Evolutionary conservation across 2,113 vertebrate species (phyloP).

Genomic region (Hemiscyllium ocellatum): DNA sequence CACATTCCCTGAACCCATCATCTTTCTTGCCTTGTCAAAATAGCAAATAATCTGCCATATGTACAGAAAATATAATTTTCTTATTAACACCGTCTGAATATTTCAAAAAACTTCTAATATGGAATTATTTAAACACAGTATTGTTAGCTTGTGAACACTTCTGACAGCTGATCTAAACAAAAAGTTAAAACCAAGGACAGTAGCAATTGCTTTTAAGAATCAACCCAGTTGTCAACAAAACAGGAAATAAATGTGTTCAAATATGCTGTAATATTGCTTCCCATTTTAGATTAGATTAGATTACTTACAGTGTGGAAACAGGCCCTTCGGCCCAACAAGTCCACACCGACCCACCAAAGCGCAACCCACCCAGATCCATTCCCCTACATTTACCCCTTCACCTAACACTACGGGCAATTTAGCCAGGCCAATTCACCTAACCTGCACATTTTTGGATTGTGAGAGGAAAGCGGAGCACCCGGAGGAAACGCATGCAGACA

Average conservation of each 20-base stretch:
- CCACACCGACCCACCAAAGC: too few relatives aligned
- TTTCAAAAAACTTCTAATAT: background rate
- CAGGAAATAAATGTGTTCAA: background rate
- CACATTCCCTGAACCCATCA: background rate
- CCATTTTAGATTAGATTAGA: background rate
- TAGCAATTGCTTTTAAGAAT: background rate
- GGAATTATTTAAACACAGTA: background rate
- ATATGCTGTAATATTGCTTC: background rate
- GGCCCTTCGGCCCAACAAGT: too few relatives aligned
- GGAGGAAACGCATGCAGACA: too few relatives aligned
- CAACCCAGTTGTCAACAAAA: background rate
- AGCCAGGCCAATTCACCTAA: too few relatives aligned
- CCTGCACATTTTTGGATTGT: too few relatives aligned
- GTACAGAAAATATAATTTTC: background rate
- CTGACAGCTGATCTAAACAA: background rate
- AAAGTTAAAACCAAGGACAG: background rate
- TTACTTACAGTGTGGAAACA: too few relatives aligned
- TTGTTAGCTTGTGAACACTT: background rate
- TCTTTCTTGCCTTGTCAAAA: background rate
- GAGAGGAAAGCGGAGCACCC: too few relatives aligned
- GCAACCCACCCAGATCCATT: too few relatives aligned
- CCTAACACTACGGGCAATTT: too few relatives aligned
- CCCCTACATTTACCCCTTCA: too few relatives aligned
- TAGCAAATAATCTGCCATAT: background rate
- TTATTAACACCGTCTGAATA: background rate